Evolutionary conservation across 1,140 invertebrate genomes (phyloP).

Genomic region (Pseudoatta argentina): DNA sequence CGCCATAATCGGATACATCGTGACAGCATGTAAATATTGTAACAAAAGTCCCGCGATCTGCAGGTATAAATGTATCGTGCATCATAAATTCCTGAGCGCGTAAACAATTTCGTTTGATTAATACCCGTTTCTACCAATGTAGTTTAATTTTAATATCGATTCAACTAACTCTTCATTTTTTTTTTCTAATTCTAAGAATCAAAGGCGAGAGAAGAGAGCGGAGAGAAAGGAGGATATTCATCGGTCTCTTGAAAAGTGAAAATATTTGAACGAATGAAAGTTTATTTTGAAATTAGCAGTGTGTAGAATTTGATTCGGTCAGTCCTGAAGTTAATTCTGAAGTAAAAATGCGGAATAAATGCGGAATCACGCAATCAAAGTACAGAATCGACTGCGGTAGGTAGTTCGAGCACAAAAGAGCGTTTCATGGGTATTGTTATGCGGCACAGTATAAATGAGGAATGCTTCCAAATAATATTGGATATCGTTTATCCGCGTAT

Average conservation of each 20-base stretch:
- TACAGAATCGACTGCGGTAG: conserved; percentile 6
- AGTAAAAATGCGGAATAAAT: background rate
- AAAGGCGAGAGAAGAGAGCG: too few species aligned
- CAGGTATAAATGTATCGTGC: background rate
- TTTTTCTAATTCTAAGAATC: too few species aligned
- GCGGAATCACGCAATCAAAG: background rate
- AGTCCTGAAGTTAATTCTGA: conserved; percentile 1
- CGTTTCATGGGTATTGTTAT: conserved; percentile 19
- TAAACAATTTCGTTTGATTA: background rate
- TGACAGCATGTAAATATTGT: conserved; percentile 23
- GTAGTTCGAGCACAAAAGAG: background rate
- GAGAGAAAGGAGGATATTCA: background rate
- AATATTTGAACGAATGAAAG: background rate
- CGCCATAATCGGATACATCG: conserved; percentile 5
- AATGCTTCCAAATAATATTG: conserved; percentile 42
- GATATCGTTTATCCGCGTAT: conserved; percentile 35
- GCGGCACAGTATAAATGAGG: conserved; percentile 8
- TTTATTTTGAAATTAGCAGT: background rate
- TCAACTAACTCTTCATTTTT: too few species aligned
- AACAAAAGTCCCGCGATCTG: conserved; percentile 1
- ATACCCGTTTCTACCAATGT: too few species aligned
- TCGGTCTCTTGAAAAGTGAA: background rate
- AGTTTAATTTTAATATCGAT: too few species aligned
- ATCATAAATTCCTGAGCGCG: background rate
- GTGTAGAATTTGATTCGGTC: background rate